Base-by-base conservation (phyloP, 1,140 invertebrate genomes). In the Sesamia nonagrioides region DNA sequence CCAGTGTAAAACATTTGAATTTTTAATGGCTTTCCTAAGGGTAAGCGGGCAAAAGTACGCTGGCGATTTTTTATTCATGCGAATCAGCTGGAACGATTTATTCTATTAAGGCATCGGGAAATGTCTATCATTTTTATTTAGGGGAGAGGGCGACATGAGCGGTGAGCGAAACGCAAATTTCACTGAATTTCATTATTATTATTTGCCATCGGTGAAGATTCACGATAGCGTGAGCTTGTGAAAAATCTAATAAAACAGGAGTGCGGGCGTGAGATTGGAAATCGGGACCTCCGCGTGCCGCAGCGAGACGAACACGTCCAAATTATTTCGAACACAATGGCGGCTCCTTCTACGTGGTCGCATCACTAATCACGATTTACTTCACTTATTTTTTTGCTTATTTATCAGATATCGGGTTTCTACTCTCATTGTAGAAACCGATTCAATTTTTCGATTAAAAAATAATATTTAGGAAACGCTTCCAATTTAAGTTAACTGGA, bases 181-280 rank as follows among this genome's bases (percentile, higher is more conserved):
- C 68, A 84, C 84, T 83, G 89, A 89, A 88, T 91, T 85, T 87
- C 82, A 82, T 90, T 91, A 87, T 88, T 82, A 83, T 83, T 89
- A 88, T 90, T 88, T 89, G 85, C 78, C 82, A 82, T 81, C 82
- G 82, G 79, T 60, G 75, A 74, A 86, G 82, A 86, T 85, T 80
- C 69, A 69, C 77, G 83, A 86, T 86, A 88, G 78, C 80, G 83
- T 74, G 68, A 78, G 71, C 56, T 83, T 85, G 79, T 83, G 81
- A 82, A 84, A 88, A 88, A 87, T 88, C 81, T 87, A 87, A 88
- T 88, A 88, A 85, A 88, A 81, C 45, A 78, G 48, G 78, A 81
- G 82, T 75, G 82, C 82, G 79, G 27, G 82, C 71, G 58, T 42
- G 77, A 84, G 82, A 86, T 88, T 86, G 85, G 82, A 86, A 88